A percentile compares a stretch with the other conserved stretches of the same genome.
Conservation (phyloP, 2,113 vertebrate genomes). For the Otolemur garnettii region DNA sequence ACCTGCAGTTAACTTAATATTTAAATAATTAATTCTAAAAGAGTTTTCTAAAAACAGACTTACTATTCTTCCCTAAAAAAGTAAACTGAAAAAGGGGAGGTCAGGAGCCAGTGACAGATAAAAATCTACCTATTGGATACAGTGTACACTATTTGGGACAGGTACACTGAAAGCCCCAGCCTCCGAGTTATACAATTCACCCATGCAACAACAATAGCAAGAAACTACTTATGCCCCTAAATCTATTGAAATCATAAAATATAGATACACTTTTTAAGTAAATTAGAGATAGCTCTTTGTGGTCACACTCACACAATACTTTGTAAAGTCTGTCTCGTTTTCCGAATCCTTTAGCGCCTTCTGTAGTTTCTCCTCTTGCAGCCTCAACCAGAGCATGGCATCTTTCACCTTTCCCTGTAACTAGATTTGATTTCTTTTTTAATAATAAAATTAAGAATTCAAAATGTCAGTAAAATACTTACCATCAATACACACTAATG, state of each 20-base stretch:
- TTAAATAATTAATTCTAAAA: conserved; percentile 46
- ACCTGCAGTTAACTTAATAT: neutral
- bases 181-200: no score
- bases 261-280: no score
- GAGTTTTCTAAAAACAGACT: neutral
- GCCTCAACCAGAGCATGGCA: conserved; percentile 91
- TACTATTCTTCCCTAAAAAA: neutral
- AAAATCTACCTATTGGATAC: no score
- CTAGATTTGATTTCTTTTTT: conserved; percentile 33
- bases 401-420: conserved; percentile 90
- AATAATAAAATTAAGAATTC: conserved; percentile 60
- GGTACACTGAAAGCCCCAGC: no score
- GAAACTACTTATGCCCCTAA: no score
- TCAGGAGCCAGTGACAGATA: no score
- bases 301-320: conserved; percentile 90
- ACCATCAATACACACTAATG: neutral
- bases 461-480: conserved; percentile 32
- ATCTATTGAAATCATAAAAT: no score
- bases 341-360: conserved; percentile 90
- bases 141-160: no score
- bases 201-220: no score
- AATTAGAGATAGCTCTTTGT: neutral
- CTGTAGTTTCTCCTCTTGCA: conserved; percentile 91
- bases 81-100: neutral
- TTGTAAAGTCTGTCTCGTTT: conserved; percentile 90